These are phyloP conservation scores for Umimayanthus chanpuru DNA, from an alignment of 92 coral and sea anemone genomes.

Conservation along the genomic window DNA sequence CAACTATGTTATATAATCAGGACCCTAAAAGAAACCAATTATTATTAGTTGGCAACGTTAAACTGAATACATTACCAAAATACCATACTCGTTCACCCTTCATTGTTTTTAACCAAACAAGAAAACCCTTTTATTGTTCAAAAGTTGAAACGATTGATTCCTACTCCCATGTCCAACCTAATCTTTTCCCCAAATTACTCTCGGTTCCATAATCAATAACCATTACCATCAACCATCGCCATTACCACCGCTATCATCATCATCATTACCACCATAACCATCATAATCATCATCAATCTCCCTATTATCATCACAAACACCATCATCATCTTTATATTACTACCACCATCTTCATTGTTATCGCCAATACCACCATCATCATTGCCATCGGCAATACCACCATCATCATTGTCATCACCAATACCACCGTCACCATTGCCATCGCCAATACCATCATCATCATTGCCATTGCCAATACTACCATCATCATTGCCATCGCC, in stretches of 20 bases:
- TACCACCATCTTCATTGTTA: background rate
- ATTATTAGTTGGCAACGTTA: no score
- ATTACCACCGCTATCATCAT: background rate
- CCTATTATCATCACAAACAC: background rate
- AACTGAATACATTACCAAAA: no score
- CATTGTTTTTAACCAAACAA: no score
- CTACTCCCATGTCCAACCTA: no score
- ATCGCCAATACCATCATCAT: background rate
- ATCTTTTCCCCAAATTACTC: no score
- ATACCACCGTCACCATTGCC: background rate
- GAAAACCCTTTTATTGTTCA: no score
- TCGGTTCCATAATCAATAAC: no score
- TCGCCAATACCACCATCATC: background rate
- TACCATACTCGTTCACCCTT: no score
- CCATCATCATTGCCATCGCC: background rate
- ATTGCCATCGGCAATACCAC: background rate
- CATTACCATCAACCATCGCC: background rate
- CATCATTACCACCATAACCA: background rate
- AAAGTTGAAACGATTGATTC: no score
- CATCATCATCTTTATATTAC: no score
- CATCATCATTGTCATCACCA: background rate
- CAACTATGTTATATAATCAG: no score
- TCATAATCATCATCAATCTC: background rate
- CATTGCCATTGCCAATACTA: background rate
- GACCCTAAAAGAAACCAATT: no score